A percentile compares a stretch with the other conserved stretches of the same genome.
These are phyloP conservation scores for Pempheris klunzingeri DNA, from an alignment of 2,797 vertebrate species.

Conservation along the genomic window DNA sequence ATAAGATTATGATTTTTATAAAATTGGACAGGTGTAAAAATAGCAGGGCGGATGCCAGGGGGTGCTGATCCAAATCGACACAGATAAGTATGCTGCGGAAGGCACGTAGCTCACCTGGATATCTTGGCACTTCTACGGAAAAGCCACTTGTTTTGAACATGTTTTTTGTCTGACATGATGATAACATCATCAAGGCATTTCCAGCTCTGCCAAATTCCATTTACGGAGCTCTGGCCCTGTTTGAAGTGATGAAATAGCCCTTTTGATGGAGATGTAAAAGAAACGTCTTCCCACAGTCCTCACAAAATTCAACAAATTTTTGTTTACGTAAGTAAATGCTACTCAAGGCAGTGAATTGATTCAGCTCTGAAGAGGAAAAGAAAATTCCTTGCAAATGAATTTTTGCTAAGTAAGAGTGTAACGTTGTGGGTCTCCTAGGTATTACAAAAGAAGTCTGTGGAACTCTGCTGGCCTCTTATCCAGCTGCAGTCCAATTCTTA, in stretches of 20 bases:
- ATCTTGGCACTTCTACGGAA: slow-evolving; percentile 34
- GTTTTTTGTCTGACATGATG: slow-evolving; percentile 32
- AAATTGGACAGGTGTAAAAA: slow-evolving; percentile 65
- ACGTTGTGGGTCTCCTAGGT: slow-evolving; percentile 48
- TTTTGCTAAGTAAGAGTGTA: slow-evolving; percentile 64
- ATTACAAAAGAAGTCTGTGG: slow-evolving; percentile 56
- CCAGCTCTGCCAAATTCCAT: slow-evolving; percentile 26
- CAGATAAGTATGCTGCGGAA: slow-evolving; percentile 52
- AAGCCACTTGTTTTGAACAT: slow-evolving; percentile 35
- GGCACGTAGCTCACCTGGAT: slow-evolving; percentile 73
- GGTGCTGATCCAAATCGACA: slow-evolving; percentile 57
- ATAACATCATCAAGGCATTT: slow-evolving; percentile 54
- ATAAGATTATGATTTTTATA: slow-evolving; percentile 57
- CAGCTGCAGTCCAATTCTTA: slow-evolving; percentile 77
- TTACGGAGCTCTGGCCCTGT: slow-evolving; percentile 8
- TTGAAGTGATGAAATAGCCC: slow-evolving; percentile 4
- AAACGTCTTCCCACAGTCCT: neutral
- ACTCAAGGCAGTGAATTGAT: slow-evolving; percentile 51
- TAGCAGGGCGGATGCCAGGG: slow-evolving; percentile 43
- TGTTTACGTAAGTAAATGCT: slow-evolving; percentile 51
- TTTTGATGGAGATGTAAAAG: slow-evolving; percentile 31
- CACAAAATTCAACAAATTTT: slow-evolving; percentile 14
- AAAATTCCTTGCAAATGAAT: slow-evolving; percentile 47
- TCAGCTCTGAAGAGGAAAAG: slow-evolving; percentile 31
- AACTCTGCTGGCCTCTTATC: slow-evolving; percentile 72